Evolutionary conservation across 1,140 invertebrate genomes (phyloP).

Genomic region (Atopsyche davidsoni): DNA sequence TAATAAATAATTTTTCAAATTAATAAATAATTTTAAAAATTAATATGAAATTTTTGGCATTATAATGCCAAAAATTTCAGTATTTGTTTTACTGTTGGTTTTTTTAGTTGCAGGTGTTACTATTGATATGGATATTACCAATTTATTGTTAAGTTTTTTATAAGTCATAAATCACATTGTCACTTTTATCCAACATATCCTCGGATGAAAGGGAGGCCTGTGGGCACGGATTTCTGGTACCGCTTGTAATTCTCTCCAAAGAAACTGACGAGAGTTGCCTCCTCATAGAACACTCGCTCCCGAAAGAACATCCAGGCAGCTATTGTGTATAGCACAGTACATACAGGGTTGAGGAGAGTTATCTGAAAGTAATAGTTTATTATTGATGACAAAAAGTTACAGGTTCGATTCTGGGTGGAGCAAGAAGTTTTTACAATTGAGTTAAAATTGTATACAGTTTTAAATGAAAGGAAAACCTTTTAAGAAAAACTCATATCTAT

Average conservation of each 20-base stretch:
- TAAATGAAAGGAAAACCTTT: slow-evolving; percentile 2
- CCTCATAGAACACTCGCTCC: slow-evolving; percentile 82
- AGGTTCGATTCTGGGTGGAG: too few relatives aligned
- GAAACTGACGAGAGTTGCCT: slow-evolving; percentile 87
- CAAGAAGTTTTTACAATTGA: too few relatives aligned
- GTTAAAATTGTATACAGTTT: background rate
- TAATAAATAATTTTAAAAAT: too few relatives aligned
- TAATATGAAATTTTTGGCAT: too few relatives aligned
- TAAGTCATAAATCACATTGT: too few relatives aligned
- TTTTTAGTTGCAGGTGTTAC: too few relatives aligned
- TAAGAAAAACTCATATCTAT: background rate
- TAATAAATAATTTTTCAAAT: too few relatives aligned
- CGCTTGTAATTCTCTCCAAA: slow-evolving; percentile 84
- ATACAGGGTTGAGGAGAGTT: slow-evolving; percentile 87
- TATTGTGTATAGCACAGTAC: slow-evolving; percentile 70
- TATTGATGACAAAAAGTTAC: slow-evolving; percentile 2
- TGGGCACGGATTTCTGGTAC: slow-evolving; percentile 83
- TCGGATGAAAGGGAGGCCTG: slow-evolving; percentile 87
- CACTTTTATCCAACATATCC: too few relatives aligned
- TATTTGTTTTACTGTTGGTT: too few relatives aligned
- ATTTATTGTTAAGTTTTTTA: too few relatives aligned
- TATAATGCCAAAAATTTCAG: too few relatives aligned
- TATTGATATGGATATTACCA: too few relatives aligned
- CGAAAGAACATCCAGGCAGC: slow-evolving; percentile 91
- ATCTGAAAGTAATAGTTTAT: slow-evolving; percentile 55